A percentile compares a stretch with the other conserved stretches of the same genome.
Conservation (phyloP, 2,113 vertebrate genomes). For the Ivindomyrus marchei region DNA sequence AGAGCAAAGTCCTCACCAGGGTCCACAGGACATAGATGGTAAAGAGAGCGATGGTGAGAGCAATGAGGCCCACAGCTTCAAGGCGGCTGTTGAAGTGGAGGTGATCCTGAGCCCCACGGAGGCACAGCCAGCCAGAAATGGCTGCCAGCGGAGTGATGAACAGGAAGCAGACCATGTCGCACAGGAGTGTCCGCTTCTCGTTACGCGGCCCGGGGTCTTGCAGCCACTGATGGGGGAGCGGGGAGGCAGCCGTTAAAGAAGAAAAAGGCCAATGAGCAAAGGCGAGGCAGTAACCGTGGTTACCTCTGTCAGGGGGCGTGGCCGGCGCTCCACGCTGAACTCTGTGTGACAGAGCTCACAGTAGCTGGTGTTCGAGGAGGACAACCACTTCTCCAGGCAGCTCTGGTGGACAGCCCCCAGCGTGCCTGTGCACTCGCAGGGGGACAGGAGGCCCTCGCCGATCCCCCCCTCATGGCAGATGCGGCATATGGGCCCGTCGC, state of each 20-base stretch:
- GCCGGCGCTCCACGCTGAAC: slow-evolving; percentile 84
- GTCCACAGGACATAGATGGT: slow-evolving; percentile 97
- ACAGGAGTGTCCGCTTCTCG: slow-evolving; percentile 89
- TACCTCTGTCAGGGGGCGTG: slow-evolving; percentile 87
- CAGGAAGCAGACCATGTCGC: slow-evolving; percentile 92
- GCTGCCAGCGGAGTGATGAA: slow-evolving; percentile 89
- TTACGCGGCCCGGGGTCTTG: slow-evolving; percentile 81
- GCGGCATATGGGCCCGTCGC: slow-evolving; percentile 90
- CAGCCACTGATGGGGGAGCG: slow-evolving; percentile 73
- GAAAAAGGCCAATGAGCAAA: slow-evolving; percentile 21
- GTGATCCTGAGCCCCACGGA: slow-evolving; percentile 87
- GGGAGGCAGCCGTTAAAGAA: not conserved
- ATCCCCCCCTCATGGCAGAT: slow-evolving; percentile 89
- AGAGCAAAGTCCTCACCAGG: slow-evolving; percentile 67
- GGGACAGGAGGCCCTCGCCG: slow-evolving; percentile 80
- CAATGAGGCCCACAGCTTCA: slow-evolving; percentile 88
- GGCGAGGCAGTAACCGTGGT: slow-evolving; percentile 39
- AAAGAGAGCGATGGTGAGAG: slow-evolving; percentile 92
- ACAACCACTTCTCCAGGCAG: slow-evolving; percentile 96
- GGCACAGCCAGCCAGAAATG: slow-evolving; percentile 91
- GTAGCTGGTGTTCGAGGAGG: slow-evolving; percentile 95
- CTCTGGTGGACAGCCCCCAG: slow-evolving; percentile 90
- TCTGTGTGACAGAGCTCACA: slow-evolving; percentile 95
- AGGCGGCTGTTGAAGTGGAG: slow-evolving; percentile 82
- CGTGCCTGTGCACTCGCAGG: slow-evolving; percentile 86